Evolutionary conservation across 1,140 invertebrate genomes (phyloP).

Genomic region (Whitmania pigra): DNA sequence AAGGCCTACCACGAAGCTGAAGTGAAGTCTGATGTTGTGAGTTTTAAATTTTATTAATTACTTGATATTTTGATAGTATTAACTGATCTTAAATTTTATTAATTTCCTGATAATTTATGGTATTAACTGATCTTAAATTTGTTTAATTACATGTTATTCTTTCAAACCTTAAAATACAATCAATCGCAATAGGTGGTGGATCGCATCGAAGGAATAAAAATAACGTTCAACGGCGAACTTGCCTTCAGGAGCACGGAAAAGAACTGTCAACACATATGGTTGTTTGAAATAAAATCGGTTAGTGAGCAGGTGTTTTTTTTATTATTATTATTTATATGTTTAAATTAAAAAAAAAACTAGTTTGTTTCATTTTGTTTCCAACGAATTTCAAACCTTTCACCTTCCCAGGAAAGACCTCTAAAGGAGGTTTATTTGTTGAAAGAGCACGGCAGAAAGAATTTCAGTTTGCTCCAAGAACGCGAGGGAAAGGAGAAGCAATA

Average conservation of each 20-base stretch:
- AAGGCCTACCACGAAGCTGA: constrained; percentile 33
- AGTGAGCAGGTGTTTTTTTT: constrained; percentile 4
- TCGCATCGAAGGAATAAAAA: neutral
- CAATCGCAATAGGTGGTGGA: neutral
- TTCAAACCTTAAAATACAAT: too few species aligned
- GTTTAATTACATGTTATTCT: too few species aligned
- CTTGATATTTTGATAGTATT: too few species aligned
- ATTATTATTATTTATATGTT: too few species aligned
- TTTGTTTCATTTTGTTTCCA: neutral
- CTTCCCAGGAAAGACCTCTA: neutral
- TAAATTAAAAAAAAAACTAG: neutral
- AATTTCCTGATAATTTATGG: too few species aligned
- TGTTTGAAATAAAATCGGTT: constrained; percentile 13
- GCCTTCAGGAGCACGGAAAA: neutral
- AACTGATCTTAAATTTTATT: too few species aligned
- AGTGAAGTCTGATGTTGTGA: neutral
- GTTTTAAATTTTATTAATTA: too few species aligned
- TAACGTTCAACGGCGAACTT: neutral
- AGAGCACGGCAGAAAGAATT: neutral
- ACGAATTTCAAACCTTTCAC: too few species aligned
- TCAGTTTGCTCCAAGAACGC: neutral
- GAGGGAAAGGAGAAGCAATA: neutral
- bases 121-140: too few species aligned
- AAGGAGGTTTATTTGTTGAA: neutral
- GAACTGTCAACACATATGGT: constrained; percentile 4